Conservation (phyloP, 1,140 invertebrate genomes). For the Penaeus indicus region DNA sequence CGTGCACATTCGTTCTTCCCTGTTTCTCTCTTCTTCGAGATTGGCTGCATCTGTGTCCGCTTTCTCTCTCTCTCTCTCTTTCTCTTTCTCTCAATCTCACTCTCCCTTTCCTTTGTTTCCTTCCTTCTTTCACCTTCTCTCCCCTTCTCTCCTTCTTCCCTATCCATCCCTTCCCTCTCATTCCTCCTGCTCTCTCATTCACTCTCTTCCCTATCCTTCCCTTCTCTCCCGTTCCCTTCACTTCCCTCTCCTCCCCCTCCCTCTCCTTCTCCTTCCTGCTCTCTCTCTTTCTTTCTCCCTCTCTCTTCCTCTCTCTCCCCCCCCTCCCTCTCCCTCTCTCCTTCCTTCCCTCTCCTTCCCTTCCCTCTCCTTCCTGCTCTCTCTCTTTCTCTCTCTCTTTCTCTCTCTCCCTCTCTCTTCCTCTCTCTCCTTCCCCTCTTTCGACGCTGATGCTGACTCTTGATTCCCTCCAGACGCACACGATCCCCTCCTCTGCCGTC, state of each 20-base stretch:
- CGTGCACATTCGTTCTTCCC: too few relatives aligned
- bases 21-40: neutral
- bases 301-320: too few relatives aligned
- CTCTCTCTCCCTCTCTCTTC: too few relatives aligned
- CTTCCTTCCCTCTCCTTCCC: neutral
- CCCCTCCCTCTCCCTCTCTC: neutral
- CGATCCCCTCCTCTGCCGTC: too few relatives aligned
- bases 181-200: neutral
- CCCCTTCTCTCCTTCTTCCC: neutral
- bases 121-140: neutral
- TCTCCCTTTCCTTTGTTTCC: neutral
- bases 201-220: neutral
- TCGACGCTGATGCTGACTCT: neutral
- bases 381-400: neutral
- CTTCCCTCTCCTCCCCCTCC: neutral
- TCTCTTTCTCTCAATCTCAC: neutral
- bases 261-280: neutral
- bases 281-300: neutral
- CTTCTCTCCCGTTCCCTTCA: too few relatives aligned
- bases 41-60: neutral
- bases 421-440: neutral
- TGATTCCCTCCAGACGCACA: too few relatives aligned
- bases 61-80: neutral
- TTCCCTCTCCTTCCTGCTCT: neutral
- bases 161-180: neutral